These are phyloP conservation scores for Rhabditophanes sp. DNA, from an alignment of 2,888 invertebrate genomes.

Conservation along the genomic window DNA sequence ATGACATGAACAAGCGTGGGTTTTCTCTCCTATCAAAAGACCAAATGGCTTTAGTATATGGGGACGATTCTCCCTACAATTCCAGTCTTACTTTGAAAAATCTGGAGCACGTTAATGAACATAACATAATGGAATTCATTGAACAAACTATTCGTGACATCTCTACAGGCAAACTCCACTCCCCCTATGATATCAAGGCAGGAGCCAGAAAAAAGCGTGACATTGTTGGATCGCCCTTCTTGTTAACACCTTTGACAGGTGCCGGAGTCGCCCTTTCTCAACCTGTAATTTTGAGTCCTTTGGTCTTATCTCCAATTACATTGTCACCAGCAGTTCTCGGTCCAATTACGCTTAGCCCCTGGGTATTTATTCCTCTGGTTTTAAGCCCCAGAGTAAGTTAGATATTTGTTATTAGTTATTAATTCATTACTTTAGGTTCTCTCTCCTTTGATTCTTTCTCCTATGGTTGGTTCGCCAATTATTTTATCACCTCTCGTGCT, in stretches of 20 bases:
- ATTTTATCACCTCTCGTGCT: slow-evolving; percentile 23
- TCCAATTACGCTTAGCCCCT: slow-evolving; percentile 36
- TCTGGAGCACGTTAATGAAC: slow-evolving; percentile 8
- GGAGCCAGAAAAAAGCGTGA: slow-evolving; percentile 3
- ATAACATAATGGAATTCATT: slow-evolving; percentile 6
- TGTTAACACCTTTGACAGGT: slow-evolving; percentile 10
- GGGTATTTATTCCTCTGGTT: slow-evolving; percentile 32
- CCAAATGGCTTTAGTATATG: slow-evolving; percentile 32
- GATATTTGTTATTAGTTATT: slow-evolving; percentile 24
- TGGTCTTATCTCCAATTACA: slow-evolving; percentile 11
- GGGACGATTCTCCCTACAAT: slow-evolving; percentile 28
- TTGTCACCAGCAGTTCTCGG: slow-evolving; percentile 26
- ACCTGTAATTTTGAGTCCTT: slow-evolving; percentile 9
- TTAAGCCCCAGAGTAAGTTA: slow-evolving; percentile 33
- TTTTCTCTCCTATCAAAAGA: slow-evolving; percentile 22
- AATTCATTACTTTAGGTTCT: slow-evolving; percentile 28
- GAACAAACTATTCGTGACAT: slow-evolving; percentile 21
- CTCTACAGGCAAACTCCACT: slow-evolving; percentile 18
- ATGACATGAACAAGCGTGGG: slow-evolving; percentile 26
- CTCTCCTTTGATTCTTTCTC: slow-evolving; percentile 15
- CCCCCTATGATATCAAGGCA: slow-evolving; percentile 11
- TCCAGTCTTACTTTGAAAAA: slow-evolving; percentile 9
- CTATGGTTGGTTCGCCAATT: slow-evolving; percentile 14
- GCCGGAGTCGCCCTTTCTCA: slow-evolving; percentile 13
- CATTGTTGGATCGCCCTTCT: slow-evolving; percentile 20